Conservation (phyloP, 2,888 invertebrate species). For the Drosophila aldrichi region DNA sequence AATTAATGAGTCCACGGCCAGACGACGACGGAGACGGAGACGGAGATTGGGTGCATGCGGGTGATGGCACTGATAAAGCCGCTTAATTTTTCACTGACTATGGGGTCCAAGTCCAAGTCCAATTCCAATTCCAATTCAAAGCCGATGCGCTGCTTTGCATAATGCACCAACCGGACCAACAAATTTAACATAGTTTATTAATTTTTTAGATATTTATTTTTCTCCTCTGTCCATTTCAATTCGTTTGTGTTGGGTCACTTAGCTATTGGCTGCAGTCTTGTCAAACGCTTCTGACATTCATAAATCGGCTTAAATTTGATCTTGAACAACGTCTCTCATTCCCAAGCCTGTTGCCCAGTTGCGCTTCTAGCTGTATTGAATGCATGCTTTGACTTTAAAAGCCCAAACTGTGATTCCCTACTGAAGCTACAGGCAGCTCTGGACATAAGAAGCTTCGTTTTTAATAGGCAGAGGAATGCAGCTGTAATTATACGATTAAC, state of each 20-base stretch:
- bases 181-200: conserved; percentile 71
- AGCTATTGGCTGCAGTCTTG: conserved; percentile 25
- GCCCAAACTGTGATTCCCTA: conserved; percentile 1
- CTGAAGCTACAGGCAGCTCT: conserved; percentile 8
- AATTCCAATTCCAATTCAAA: conserved; percentile 1
- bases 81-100: conserved; percentile 75
- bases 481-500: conserved; percentile 8
- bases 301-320: conserved; percentile 80
- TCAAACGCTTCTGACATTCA: conserved; percentile 63
- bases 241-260: conserved; percentile 23
- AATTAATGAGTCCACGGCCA: conserved; percentile 77
- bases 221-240: conserved; percentile 15
- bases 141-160: conserved; percentile 66
- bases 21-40: conserved; percentile 29
- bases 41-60: conserved; percentile 61
- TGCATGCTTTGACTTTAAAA: conserved; percentile 23
- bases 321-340: conserved; percentile 47
- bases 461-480: conserved; percentile 19
- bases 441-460: neutral
- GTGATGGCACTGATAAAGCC: conserved; percentile 78
- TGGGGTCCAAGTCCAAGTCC: conserved; percentile 35
- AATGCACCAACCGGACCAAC: conserved; percentile 55
- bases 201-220: conserved; percentile 56
- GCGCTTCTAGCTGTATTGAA: conserved; percentile 3
- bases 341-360: conserved; percentile 8